Evolutionary conservation across 30 jellyfish, hydroid and myxozoan genomes (phyloP).

Genomic region (Nemopilema nomurai): DNA sequence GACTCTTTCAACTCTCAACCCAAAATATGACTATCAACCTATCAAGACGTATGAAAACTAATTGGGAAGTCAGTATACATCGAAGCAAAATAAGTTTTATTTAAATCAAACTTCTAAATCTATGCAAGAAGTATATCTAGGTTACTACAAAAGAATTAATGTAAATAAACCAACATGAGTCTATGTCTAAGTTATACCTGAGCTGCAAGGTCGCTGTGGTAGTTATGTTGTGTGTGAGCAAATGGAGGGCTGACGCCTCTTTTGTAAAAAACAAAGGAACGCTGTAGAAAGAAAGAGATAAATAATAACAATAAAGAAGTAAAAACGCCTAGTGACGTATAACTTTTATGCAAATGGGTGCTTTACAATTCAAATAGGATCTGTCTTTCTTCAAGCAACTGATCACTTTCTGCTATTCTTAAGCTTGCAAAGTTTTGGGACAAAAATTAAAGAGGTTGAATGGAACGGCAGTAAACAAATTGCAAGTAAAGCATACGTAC

Average conservation of each 20-base stretch:
- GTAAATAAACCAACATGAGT: too few relatives aligned
- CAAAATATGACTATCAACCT: too few relatives aligned
- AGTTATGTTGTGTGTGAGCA: slow-evolving; percentile 74
- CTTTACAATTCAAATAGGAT: neutral
- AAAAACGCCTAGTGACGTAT: too few relatives aligned
- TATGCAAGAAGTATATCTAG: too few relatives aligned
- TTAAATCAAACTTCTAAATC: too few relatives aligned
- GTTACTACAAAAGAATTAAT: too few relatives aligned
- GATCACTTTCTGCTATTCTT: too few relatives aligned
- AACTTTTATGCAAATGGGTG: too few relatives aligned
- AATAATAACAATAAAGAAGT: neutral
- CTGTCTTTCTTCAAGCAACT: neutral
- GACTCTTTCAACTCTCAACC: too few relatives aligned
- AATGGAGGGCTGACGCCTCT: slow-evolving; percentile 92
- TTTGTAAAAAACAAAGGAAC: slow-evolving; percentile 83
- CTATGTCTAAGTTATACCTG: slow-evolving; percentile 76
- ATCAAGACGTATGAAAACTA: too few relatives aligned
- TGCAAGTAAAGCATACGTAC: slow-evolving; percentile 31
- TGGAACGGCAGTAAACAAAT: neutral
- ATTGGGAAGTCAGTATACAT: too few relatives aligned
- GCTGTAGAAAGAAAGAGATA: slow-evolving; percentile 46
- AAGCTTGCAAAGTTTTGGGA: neutral
- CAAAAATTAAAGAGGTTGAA: neutral
- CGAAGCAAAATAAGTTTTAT: too few relatives aligned
- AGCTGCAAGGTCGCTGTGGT: slow-evolving; percentile 66